These are phyloP conservation scores for Buphagus erythrorhynchus DNA, from an alignment of 2,797 vertebrate genomes.

Conservation along the genomic window DNA sequence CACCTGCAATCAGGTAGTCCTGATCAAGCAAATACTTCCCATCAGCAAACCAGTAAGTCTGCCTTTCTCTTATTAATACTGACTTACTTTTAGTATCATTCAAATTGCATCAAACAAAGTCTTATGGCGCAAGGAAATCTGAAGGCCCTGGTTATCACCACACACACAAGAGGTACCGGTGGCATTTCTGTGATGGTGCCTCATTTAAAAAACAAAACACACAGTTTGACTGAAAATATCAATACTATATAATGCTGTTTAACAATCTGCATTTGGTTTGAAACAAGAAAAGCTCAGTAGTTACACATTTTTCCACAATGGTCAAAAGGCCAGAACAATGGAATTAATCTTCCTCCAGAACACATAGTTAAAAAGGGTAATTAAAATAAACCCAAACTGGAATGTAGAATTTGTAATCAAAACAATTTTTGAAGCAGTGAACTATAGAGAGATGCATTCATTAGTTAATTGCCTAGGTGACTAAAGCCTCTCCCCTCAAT, in stretches of 20 bases:
- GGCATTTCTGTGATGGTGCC: background rate
- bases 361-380: background rate
- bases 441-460: background rate
- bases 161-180: fast-evolving
- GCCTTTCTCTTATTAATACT: background rate
- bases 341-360: background rate
- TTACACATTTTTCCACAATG: background rate
- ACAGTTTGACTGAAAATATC: background rate
- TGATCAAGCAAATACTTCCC: background rate
- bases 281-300: background rate
- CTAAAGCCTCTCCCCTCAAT: background rate
- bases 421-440: background rate
- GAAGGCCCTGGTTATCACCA: fast-evolving
- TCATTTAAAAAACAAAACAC: background rate
- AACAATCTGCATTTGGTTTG: background rate
- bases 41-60: background rate
- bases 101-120: background rate
- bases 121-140: fast-evolving
- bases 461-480: background rate
- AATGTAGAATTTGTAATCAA: background rate
- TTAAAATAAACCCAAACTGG: background rate
- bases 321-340: background rate
- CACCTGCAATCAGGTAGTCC: background rate
- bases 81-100: background rate
- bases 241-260: fast-evolving